Conservation (phyloP, 2,888 invertebrate genomes). For the Nomada fabriciana region DNA sequence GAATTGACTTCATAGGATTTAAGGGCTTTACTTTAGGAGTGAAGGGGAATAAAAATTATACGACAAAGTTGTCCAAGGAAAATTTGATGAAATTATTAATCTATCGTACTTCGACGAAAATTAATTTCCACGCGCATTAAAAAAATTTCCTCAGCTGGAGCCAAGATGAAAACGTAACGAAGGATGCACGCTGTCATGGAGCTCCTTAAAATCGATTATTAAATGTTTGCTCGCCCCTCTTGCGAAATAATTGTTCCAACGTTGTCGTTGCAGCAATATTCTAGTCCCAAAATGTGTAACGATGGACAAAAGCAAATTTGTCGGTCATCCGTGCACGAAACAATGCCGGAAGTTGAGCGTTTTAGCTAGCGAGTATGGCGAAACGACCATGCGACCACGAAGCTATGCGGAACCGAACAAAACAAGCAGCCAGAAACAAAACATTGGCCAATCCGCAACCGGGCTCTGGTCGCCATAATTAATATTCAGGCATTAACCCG, state of each 20-base stretch:
- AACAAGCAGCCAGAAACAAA: slow-evolving; percentile 71
- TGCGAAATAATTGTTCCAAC: no score
- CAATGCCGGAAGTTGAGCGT: slow-evolving; percentile 56
- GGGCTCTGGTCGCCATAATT: slow-evolving; percentile 73
- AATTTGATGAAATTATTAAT: slow-evolving; percentile 76
- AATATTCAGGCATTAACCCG: slow-evolving; percentile 78
- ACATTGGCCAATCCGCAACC: slow-evolving; percentile 64
- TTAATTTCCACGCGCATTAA: slow-evolving; percentile 11
- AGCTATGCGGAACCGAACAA: slow-evolving; percentile 59
- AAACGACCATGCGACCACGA: slow-evolving; percentile 37
- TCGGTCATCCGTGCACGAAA: slow-evolving; percentile 31
- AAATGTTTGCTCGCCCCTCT: no score
- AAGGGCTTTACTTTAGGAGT: no score
- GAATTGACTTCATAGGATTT: no score
- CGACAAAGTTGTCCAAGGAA: no score
- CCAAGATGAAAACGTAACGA: no score
- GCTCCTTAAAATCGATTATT: no score
- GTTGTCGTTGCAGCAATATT: background rate
- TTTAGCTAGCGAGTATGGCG: slow-evolving; percentile 45
- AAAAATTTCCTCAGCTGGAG: no score
- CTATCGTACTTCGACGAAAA: slow-evolving; percentile 70
- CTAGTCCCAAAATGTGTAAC: background rate
- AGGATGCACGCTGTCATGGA: no score
- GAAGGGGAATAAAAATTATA: no score
- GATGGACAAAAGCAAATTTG: slow-evolving; percentile 36